Evolutionary conservation across 1,140 invertebrate species (phyloP).

Genomic region (Megalopta genalis): DNA sequence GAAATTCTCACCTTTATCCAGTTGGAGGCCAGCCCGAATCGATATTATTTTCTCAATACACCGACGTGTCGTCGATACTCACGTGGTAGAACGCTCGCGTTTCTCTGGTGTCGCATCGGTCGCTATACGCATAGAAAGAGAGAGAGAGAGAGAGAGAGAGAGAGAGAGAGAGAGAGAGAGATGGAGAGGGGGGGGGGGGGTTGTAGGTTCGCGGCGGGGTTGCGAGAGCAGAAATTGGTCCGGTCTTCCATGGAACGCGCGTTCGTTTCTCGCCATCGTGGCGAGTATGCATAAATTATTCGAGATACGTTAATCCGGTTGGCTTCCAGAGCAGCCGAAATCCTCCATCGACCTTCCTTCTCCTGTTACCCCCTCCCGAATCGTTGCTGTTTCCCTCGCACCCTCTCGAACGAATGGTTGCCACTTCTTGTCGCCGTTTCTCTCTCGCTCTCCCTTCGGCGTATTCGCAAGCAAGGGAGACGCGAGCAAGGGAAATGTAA

Average conservation of each 20-base stretch:
- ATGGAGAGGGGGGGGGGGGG: too few species aligned
- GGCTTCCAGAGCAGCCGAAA: constrained; percentile 59
- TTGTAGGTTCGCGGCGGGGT: not conserved
- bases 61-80: too few species aligned
- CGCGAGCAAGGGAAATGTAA: not conserved
- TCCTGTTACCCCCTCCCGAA: not conserved
- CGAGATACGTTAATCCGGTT: constrained; percentile 71
- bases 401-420: too few species aligned
- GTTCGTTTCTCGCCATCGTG: constrained; percentile 1
- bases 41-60: constrained; percentile 47
- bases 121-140: too few species aligned
- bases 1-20: constrained; percentile 35
- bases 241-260: not conserved
- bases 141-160: too few species aligned
- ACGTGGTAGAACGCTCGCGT: too few species aligned
- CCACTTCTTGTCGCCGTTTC: not conserved
- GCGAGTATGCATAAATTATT: constrained; percentile 68
- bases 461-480: not conserved
- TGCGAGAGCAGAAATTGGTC: not conserved
- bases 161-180: too few species aligned
- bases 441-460: not conserved
- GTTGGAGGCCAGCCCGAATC: constrained; percentile 8
- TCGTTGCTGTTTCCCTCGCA: not conserved
- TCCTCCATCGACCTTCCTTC: constrained; percentile 32
- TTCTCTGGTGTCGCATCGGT: too few species aligned